Base-by-base conservation (phyloP, 2,888 invertebrate genomes). In the Eupelmus urozonus region DNA sequence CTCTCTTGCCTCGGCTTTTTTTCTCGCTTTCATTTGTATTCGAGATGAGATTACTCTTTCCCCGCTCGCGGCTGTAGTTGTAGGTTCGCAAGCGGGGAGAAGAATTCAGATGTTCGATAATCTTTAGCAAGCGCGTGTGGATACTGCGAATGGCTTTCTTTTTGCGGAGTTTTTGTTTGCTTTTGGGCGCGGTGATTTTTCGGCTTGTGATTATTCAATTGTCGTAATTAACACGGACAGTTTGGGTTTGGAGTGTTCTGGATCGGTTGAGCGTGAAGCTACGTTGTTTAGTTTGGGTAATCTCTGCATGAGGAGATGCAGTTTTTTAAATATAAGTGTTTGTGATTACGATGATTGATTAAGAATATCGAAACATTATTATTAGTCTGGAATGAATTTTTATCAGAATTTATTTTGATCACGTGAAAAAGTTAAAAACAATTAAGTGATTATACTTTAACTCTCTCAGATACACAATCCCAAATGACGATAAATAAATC, bases 21-120 rank as follows among this genome's bases (percentile, higher is more conserved):
- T 18, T 2, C 13, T 42, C 42, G 23, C 9, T 51, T 66, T 63
- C 27, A 18, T 67, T 69, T 69, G 42, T 62, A 69, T 76, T 69
- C 60, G 69, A 7, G 34, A 25, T 13, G 45, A 29, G 20, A 65
- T 55, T 72, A 25, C 40, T 40, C 40, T 73, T 40, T 63, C 16
- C n/a, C 5, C 34, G 9, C n/a, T n/a, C n/a, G n/a, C n/a, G n/a
- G n/a, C n/a, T n/a, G n/a, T n/a, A n/a, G n/a, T n/a, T n/a, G n/a
- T n/a, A n/a, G n/a, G n/a, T n/a, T n/a, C n/a, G n/a, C n/a, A n/a
- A n/a, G n/a, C n/a, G n/a, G n/a, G n/a, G n/a, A n/a, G 18, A 11
- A 27, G 55, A 55, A 13, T 25, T 55, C 2, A 55, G 55, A 27
- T 27, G 25, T 55, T 55, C 18, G 29, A 60, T 71, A 51, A 42